Percentiles rank a stretch among this genome's conserved stretches.
Conservation (phyloP, 2,797 vertebrate genomes). For the Rhyacichthys aspro region DNA sequence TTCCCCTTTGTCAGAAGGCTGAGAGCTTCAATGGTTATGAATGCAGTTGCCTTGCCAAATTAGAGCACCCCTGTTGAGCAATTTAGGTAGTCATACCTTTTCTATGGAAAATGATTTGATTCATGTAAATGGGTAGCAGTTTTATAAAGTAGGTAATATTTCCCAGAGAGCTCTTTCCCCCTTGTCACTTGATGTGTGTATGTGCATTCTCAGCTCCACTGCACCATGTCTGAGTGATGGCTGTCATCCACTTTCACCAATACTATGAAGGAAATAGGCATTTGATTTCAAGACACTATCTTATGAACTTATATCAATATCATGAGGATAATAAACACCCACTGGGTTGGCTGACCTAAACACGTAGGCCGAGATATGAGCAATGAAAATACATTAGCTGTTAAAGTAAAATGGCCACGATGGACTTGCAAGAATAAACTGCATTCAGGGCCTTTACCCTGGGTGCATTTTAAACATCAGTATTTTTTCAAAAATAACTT, state of each 20-base stretch:
- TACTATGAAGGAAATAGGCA: constrained; percentile 40
- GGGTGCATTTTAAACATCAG: constrained; percentile 11
- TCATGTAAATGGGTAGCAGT: constrained; percentile 56
- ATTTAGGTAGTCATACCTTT: constrained; percentile 67
- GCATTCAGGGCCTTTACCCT: constrained; percentile 16
- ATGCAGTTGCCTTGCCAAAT: constrained; percentile 62
- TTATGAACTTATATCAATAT: constrained; percentile 60
- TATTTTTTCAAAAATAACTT: no score
- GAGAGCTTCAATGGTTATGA: constrained; percentile 61
- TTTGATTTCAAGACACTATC: constrained; percentile 58
- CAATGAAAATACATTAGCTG: constrained; percentile 56
- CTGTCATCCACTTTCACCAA: constrained; percentile 48
- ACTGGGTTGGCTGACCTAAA: constrained; percentile 45
- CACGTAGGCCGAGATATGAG: constrained; percentile 44
- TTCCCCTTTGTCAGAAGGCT: constrained; percentile 64
- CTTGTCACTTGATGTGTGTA: constrained; percentile 43
- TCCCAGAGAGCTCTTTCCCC: constrained; percentile 53
- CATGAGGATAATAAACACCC: constrained; percentile 59
- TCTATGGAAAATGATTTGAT: constrained; percentile 55
- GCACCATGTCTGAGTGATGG: constrained; percentile 43
- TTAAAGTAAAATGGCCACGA: constrained; percentile 47
- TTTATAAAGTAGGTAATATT: constrained; percentile 61
- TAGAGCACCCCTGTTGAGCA: constrained; percentile 63
- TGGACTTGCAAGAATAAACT: constrained; percentile 30
- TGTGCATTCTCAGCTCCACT: constrained; percentile 38